A percentile compares a stretch with the other conserved stretches of the same genome.
Evolutionary conservation across 2,888 invertebrate genomes (phyloP).

Genomic region (Caenorhabditis panamensis): DNA sequence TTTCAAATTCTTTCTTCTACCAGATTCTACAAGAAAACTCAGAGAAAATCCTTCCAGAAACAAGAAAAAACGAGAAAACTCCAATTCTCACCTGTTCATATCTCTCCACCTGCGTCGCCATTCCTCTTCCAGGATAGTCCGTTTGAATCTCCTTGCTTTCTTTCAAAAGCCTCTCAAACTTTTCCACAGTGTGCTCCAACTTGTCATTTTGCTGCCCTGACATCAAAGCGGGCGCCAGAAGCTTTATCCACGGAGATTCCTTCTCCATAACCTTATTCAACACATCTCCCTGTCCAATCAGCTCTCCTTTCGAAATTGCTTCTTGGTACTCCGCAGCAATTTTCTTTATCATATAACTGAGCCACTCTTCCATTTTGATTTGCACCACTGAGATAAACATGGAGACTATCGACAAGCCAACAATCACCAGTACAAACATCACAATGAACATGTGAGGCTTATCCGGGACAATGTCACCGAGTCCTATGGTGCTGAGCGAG

Average conservation of each 20-base stretch:
- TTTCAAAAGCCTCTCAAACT: conserved; percentile 72
- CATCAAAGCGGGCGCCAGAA: conserved; percentile 73
- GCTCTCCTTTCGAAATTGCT: conserved; percentile 73
- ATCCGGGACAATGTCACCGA: conserved; percentile 83
- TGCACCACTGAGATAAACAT: conserved; percentile 97
- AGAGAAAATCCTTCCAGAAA: no score
- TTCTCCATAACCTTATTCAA: conserved; percentile 66
- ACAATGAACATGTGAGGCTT: conserved; percentile 92
- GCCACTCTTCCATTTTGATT: conserved; percentile 81
- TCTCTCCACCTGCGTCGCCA: conserved; percentile 60
- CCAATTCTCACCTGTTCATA: conserved; percentile 56
- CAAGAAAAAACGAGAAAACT: no score
- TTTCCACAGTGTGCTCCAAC: conserved; percentile 75
- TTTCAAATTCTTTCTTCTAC: no score
- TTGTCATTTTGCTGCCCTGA: conserved; percentile 72
- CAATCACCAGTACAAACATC: conserved; percentile 93
- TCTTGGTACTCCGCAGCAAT: conserved; percentile 77
- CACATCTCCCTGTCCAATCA: conserved; percentile 56
- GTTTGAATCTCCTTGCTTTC: conserved; percentile 77
- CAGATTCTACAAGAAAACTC: no score
- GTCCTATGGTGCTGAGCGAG: conserved; percentile 96
- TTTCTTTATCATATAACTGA: conserved; percentile 77
- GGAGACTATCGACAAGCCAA: conserved; percentile 94
- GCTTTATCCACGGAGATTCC: conserved; percentile 74
- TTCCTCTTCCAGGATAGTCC: conserved; percentile 54